Evolutionary conservation across 2,888 invertebrate species (phyloP).

Genomic region (Patella ulyssiponensis): DNA sequence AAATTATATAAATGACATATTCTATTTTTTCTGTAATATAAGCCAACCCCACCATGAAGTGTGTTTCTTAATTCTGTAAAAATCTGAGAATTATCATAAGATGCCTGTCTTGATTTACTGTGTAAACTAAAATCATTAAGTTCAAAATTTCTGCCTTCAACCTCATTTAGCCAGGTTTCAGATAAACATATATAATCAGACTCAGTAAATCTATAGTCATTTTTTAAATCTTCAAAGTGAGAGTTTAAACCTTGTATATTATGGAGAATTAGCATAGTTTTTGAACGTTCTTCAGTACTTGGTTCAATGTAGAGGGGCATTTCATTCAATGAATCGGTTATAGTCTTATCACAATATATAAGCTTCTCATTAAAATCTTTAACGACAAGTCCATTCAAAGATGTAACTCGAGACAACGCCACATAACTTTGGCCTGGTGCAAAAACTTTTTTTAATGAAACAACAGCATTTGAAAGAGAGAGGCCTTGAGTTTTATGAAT

Average conservation of each 20-base stretch:
- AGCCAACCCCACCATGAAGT: conserved; percentile 26
- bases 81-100: conserved; percentile 12
- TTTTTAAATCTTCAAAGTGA: conserved; percentile 24
- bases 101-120: conserved; percentile 15
- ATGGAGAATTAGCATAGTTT: conserved; percentile 19
- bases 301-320: conserved; percentile 18
- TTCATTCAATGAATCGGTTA: background rate
- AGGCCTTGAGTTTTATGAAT: conserved; percentile 34
- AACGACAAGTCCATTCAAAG: conserved; percentile 25
- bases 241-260: conserved; percentile 26
- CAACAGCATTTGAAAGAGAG: conserved; percentile 22
- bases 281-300: background rate
- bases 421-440: conserved; percentile 33
- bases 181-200: conserved; percentile 26
- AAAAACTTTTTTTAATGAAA: conserved; percentile 27
- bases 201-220: conserved; percentile 9
- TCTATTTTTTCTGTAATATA: too few relatives aligned
- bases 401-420: conserved; percentile 31
- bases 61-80: background rate
- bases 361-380: conserved; percentile 22
- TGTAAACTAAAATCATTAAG: conserved; percentile 21
- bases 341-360: conserved; percentile 26
- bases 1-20: too few relatives aligned
- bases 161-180: conserved; percentile 27
- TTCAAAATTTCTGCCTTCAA: background rate